These are phyloP conservation scores for Canis aureus DNA, from an alignment of 2,113 vertebrate species.

Conservation along the genomic window DNA sequence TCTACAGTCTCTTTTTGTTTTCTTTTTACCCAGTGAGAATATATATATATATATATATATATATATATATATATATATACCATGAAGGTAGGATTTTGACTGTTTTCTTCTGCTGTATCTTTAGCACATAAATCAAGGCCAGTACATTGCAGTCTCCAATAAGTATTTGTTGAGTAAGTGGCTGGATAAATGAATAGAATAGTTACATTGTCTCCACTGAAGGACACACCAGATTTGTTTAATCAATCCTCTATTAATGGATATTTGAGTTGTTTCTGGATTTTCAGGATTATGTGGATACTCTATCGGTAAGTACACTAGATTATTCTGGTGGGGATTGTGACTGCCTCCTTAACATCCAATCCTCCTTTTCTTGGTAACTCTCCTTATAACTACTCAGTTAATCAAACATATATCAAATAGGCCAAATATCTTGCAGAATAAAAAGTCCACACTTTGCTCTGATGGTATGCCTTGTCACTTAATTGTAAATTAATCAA, in stretches of 20 bases:
- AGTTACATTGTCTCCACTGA: background rate
- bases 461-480: background rate
- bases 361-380: background rate
- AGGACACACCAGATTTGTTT: background rate
- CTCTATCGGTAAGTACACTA: background rate
- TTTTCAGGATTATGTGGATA: background rate
- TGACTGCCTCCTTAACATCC: background rate
- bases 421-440: background rate
- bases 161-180: background rate
- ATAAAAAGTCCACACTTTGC: background rate
- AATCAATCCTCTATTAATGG: background rate
- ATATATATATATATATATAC: background rate
- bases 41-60: background rate
- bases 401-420: background rate
- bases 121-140: background rate
- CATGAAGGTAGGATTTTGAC: background rate
- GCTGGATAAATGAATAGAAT: background rate
- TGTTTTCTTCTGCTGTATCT: background rate
- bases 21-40: background rate
- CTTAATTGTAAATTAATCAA: background rate
- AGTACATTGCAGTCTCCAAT: background rate
- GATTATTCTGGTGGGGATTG: rapidly evolving
- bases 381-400: background rate
- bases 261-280: background rate
- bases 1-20: background rate